A percentile compares a stretch with the other conserved stretches of the same genome.
Evolutionary conservation across 1,140 invertebrate genomes (phyloP).

Genomic region (Lordiphosa collinella): DNA sequence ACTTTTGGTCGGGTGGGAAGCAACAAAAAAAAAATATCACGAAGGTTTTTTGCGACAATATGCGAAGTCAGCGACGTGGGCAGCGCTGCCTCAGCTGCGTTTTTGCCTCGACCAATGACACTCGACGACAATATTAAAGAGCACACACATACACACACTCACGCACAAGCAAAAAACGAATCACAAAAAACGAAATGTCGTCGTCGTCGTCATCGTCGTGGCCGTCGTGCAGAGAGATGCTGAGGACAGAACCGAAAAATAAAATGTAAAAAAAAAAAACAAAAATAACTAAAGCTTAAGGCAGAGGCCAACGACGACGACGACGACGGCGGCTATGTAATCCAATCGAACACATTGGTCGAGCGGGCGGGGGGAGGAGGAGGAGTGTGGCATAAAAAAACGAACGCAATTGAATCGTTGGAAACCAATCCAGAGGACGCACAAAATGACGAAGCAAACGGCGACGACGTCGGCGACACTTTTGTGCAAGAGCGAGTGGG

Average conservation of each 20-base stretch:
- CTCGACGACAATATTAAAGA: constrained; percentile 79
- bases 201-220: constrained; percentile 31
- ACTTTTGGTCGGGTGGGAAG: too few species aligned
- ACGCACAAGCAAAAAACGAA: constrained; percentile 47
- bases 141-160: constrained; percentile 34
- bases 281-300: constrained; percentile 18
- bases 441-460: constrained; percentile 50
- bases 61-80: constrained; percentile 24
- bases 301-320: constrained; percentile 28
- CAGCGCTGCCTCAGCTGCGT: constrained; percentile 30
- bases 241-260: constrained; percentile 39
- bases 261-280: constrained; percentile 22
- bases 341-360: constrained; percentile 55
- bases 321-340: constrained; percentile 49
- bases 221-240: constrained; percentile 32
- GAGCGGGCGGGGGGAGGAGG: constrained; percentile 5
- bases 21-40: constrained; percentile 10
- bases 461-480: constrained; percentile 32
- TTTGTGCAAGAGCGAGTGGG: constrained; percentile 23
- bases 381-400: constrained; percentile 53
- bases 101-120: constrained; percentile 77
- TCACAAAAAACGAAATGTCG: constrained; percentile 69
- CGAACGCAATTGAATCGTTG: constrained; percentile 54
- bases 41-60: constrained; percentile 45
- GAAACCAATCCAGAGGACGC: constrained; percentile 74